Evolutionary conservation across 2,888 invertebrate genomes (phyloP).

Genomic region (Helleia helle): DNA sequence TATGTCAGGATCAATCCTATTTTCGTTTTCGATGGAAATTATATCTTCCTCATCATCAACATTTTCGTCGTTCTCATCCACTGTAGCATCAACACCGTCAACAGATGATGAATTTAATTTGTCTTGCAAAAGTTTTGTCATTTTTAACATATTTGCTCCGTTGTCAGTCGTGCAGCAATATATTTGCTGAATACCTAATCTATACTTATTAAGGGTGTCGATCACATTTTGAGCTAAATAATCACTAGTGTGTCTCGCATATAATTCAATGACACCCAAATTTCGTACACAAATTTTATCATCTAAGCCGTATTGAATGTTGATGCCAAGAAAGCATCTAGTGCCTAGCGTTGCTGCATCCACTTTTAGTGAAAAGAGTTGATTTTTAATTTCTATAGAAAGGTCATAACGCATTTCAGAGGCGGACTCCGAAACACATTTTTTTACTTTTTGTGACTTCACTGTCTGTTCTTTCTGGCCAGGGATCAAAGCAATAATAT

Average conservation of each 20-base stretch:
- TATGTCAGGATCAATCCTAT: not conserved
- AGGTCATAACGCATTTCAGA: not conserved
- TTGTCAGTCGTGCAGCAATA: constrained; percentile 1
- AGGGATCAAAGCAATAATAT: not conserved
- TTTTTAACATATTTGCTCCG: constrained; percentile 1
- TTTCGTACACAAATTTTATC: not conserved
- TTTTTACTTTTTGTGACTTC: constrained; percentile 4
- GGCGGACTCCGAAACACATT: constrained; percentile 1
- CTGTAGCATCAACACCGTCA: constrained; percentile 4
- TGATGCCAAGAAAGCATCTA: constrained; percentile 1
- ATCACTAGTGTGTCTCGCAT: not conserved
- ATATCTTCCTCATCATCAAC: constrained; percentile 3
- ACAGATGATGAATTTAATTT: constrained; percentile 3
- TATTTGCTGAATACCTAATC: not conserved
- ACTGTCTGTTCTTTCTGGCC: not conserved
- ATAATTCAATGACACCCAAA: constrained; percentile 1
- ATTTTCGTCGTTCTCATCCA: constrained; percentile 2
- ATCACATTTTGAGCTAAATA: constrained; percentile 3
- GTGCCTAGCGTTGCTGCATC: constrained; percentile 2
- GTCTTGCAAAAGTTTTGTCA: not conserved
- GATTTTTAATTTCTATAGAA: not conserved
- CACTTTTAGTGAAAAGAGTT: constrained; percentile 1
- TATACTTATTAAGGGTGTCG: not conserved
- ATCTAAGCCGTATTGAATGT: not conserved
- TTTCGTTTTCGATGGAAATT: constrained; percentile 7